Percentiles rank a stretch among this genome's conserved stretches.
These are phyloP conservation scores for Trachymyrmex cornetzi DNA, from an alignment of 1,140 invertebrate genomes.

Conservation along the genomic window DNA sequence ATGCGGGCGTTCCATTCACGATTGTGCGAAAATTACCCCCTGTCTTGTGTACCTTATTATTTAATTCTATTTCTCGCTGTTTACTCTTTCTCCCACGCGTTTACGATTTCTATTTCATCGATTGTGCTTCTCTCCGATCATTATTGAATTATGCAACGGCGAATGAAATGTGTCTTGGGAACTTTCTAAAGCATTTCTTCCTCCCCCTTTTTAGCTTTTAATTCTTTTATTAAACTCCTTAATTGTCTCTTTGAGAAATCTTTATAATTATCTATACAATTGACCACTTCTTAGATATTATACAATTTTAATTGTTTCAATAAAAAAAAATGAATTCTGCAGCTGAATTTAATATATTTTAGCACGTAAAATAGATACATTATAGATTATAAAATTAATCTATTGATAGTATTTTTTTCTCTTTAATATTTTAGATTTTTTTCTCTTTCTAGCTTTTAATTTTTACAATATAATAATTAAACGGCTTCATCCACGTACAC, in stretches of 20 bases:
- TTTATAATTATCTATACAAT: neutral
- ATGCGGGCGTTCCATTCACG: slow-evolving; percentile 29
- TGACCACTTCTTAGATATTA: neutral
- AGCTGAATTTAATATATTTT: neutral
- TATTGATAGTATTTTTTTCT: neutral
- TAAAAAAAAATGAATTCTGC: neutral
- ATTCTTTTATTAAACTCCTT: neutral
- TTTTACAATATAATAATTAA: too few species aligned
- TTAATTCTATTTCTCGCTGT: slow-evolving; percentile 17
- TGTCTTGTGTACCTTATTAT: slow-evolving; percentile 15
- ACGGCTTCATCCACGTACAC: too few species aligned
- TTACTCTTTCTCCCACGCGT: slow-evolving; percentile 33
- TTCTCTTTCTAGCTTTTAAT: too few species aligned
- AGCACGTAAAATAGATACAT: neutral
- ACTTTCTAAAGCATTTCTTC: slow-evolving; percentile 29
- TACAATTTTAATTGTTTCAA: slow-evolving; percentile 3
- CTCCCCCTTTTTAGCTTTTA: neutral
- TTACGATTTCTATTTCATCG: slow-evolving; percentile 32
- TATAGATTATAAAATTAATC: neutral
- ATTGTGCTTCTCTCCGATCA: slow-evolving; percentile 21
- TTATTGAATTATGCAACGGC: slow-evolving; percentile 46
- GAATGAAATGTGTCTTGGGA: slow-evolving; percentile 49
- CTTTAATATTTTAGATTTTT: neutral
- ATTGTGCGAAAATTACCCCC: slow-evolving; percentile 38
- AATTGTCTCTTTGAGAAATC: neutral